Evolutionary conservation across 2,797 vertebrate genomes (phyloP).

Genomic region (Ctenopoma kingsleyae): DNA sequence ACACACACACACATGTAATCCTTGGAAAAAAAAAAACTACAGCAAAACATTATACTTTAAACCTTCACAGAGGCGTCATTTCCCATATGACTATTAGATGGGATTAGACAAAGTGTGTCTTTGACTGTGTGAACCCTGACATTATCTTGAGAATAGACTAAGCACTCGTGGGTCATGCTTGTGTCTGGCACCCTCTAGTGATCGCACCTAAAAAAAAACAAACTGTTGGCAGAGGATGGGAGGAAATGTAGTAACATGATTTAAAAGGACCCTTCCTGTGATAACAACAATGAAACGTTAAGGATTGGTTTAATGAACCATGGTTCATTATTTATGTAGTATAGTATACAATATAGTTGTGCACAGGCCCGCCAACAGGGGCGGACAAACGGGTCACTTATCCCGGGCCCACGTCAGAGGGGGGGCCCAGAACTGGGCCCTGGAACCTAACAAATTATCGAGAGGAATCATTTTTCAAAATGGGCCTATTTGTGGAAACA

Average conservation of each 20-base stretch:
- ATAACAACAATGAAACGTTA: background rate
- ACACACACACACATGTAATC: too few species aligned
- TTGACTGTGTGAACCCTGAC: background rate
- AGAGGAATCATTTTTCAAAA: too few species aligned
- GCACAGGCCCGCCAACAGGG: too few species aligned
- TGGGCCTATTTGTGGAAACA: too few species aligned
- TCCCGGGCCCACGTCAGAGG: too few species aligned
- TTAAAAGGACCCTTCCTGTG: background rate
- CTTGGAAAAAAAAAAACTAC: too few species aligned
- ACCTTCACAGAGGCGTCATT: background rate
- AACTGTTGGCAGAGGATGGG: background rate
- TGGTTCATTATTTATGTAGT: background rate
- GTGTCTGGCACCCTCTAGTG: conserved; percentile 67
- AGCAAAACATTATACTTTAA: background rate
- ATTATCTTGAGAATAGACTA: background rate
- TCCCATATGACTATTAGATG: background rate
- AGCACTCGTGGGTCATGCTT: background rate
- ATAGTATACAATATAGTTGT: background rate
- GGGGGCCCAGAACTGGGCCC: too few species aligned
- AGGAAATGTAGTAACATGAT: background rate
- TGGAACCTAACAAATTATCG: too few species aligned
- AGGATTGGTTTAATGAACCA: background rate
- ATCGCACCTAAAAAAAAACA: background rate
- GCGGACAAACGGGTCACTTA: too few species aligned
- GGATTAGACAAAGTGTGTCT: background rate